Base-by-base conservation (phyloP, 1,140 invertebrate genomes). In the Bactericera cockerelli region DNA sequence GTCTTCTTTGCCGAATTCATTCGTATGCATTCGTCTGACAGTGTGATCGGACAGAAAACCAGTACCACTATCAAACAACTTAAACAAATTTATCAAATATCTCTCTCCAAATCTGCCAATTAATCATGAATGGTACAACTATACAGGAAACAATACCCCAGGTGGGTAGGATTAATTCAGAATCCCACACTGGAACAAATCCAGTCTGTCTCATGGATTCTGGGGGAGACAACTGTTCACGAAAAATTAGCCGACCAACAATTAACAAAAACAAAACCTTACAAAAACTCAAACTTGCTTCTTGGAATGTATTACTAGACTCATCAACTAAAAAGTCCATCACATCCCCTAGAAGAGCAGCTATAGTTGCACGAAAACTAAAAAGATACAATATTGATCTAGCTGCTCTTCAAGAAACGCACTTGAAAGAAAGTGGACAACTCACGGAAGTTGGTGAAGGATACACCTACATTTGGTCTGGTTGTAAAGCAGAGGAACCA, bases 221-320 rank as follows among this genome's bases (percentile, higher is more conserved):
- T 31, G 28, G 28, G 28, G 28, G 28, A 31, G 28, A 13, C 28
- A 31, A 31, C n/a, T 19, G 22, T n/a, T n/a, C n/a, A n/a, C n/a
- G n/a, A n/a, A n/a, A n/a, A n/a, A n/a, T n/a, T n/a, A n/a, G n/a
- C n/a, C n/a, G n/a, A 10, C n/a, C 42, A 10, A 6, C n/a, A 49
- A 4, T 19, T 4, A 6, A n/a, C 42, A 49, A 49, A 49, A 16
- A 49, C 8, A 49, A 16, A 49, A 49, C 42, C 22, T n/a, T 19
- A 49, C n/a, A 49, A 8, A 49, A 49, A 49, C 22, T 49, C 8
- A 49, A 49, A 22, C n/a, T 49, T 49, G 42, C 42, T 10, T 49
- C 42, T 22, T 49, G 42, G 42, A 49, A 49, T 49, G 42, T 49
- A 19, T 22, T 49, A 49, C 42, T 49, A 16, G 42, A 49, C 42